These are phyloP conservation scores for Sturnus vulgaris DNA, from an alignment of 2,113 vertebrate species.

Conservation along the genomic window DNA sequence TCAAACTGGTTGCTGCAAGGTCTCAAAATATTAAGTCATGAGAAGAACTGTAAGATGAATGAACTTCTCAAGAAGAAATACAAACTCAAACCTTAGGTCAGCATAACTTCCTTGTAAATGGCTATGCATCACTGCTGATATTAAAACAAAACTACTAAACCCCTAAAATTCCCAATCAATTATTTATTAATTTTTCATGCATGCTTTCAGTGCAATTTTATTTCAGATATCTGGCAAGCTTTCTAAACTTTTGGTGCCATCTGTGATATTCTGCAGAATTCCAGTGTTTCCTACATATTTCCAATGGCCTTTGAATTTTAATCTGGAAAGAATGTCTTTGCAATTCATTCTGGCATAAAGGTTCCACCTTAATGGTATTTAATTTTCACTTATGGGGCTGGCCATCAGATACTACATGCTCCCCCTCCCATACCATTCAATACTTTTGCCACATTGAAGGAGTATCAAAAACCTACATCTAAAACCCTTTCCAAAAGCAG, in stretches of 20 bases:
- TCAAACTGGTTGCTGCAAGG: neutral
- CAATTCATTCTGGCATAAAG: constrained; percentile 25
- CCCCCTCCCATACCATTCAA: neutral
- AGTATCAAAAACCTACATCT: neutral
- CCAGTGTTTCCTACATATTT: neutral
- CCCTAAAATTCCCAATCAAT: neutral
- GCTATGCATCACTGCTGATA: neutral
- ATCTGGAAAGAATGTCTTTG: neutral
- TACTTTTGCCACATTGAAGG: neutral
- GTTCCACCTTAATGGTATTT: constrained; percentile 48
- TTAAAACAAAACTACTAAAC: neutral
- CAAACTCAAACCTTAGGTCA: neutral
- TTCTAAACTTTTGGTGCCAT: neutral
- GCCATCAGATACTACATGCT: neutral
- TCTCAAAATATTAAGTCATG: neutral
- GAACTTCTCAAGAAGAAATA: neutral
- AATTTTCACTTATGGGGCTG: neutral
- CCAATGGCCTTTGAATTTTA: neutral
- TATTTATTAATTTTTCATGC: neutral
- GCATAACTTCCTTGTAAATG: neutral
- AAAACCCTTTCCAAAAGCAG: constrained; percentile 36
- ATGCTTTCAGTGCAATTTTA: neutral
- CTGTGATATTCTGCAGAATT: constrained; percentile 13
- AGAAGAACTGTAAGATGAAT: neutral
- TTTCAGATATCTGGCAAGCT: neutral